A percentile compares a stretch with the other conserved stretches of the same genome.
phyloP scores from a whole-genome alignment of 1,140 invertebrate genomes.

The Neotoxoptera formosana region DNA sequence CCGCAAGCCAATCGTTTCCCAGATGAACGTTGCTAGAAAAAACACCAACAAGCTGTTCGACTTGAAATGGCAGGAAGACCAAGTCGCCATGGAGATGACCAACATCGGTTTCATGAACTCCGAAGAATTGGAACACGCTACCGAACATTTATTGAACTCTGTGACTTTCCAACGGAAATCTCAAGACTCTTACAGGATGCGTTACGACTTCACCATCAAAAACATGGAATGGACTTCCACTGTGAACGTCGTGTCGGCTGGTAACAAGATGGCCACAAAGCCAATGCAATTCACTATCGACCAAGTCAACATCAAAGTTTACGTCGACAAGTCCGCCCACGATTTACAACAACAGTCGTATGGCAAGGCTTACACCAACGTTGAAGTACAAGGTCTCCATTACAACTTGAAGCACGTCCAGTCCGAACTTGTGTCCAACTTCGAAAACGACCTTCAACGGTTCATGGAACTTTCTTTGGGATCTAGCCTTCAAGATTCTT shows the following conservation, averaged over 20 bases:
- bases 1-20: not conserved
- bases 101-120: not conserved
- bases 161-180: not conserved
- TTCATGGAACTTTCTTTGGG: conserved; percentile 13
- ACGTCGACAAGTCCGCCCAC: not conserved
- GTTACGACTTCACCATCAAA: not conserved
- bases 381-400: not conserved
- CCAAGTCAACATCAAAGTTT: not conserved
- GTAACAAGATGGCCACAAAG: not conserved
- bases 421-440: not conserved
- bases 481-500: not conserved
- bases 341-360: not conserved
- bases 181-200: not conserved
- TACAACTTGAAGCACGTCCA: not conserved
- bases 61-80: not conserved
- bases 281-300: not conserved
- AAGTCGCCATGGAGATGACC: not conserved
- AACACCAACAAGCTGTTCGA: conserved; percentile 1
- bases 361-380: not conserved
- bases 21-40: not conserved
- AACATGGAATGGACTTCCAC: not conserved
- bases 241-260: not conserved
- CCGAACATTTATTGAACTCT: not conserved
- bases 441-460: not conserved
- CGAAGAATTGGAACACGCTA: not conserved